Evolutionary conservation across 2,888 invertebrate genomes (phyloP), one percentile per base, ranked within the genome.

Genomic region (Trichogramma dendrolimi): DNA sequence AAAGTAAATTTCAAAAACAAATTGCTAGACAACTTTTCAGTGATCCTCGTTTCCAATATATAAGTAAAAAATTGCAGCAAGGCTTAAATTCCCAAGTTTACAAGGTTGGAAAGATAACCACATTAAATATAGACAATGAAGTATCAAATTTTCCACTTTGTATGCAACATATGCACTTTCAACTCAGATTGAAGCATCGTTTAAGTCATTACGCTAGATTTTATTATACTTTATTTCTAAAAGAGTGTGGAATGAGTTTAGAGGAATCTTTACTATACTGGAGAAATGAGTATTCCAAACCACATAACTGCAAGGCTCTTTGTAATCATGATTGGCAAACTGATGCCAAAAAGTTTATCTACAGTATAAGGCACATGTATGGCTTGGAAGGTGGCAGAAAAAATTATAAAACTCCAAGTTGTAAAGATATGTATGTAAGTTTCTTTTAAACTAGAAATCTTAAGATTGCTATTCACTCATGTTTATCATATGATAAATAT

Each of bases 341-440:
- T 53, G 84, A 86, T 76, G 83, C 84, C 67, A 83, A 82, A 40
- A 85, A 86, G 69, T 87, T 85, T 74, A 73, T 83, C 4, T 88
- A 88, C 77, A 86, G 87, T 61, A 87, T 89, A 56, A 80, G 87
- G 63, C 89, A 90, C 71, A 80, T 89, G 77, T 90, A 89, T 80
- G 89, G 89, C 0, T 77, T 88, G 55, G 88, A 88, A 78, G 89
- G 90, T 4, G 79, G 82, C n/a, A 81, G 84, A 67, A 86, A 81
- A 69, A 83, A 81, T 69, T 89, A 89, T 70, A 75, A 78, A 50
- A 84, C 85, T 11, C 84, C 85, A 49, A 83, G 81, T 65, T 90
- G 89, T 71, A 70, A 77, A 14, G 72, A 80, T 58, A 82, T 89
- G 53, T 87, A 88, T 77, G 86, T 86, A 69, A 79, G 77, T 74